Evolutionary conservation across 2,113 vertebrate genomes (phyloP).

Genomic region (Tauraco erythrolophus): DNA sequence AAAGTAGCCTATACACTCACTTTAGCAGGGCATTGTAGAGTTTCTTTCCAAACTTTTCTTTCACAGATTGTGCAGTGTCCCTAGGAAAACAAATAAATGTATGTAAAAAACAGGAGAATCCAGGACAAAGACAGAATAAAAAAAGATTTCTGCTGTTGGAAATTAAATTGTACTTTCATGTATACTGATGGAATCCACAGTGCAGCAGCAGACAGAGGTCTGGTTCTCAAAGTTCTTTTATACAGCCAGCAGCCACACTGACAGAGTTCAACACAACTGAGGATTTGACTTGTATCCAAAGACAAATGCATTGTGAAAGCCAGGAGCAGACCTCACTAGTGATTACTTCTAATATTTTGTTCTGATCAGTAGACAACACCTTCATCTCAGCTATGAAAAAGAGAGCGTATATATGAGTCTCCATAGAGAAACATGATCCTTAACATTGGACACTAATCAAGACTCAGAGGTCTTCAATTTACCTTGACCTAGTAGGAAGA

Average conservation of each 20-base stretch:
- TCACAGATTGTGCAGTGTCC: constrained; percentile 93
- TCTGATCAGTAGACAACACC: not conserved
- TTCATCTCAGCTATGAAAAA: not conserved
- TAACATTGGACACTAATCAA: not conserved
- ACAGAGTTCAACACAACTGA: not conserved
- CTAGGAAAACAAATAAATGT: constrained; percentile 66
- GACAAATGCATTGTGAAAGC: not conserved
- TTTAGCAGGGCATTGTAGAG: constrained; percentile 92
- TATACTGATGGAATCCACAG: not conserved
- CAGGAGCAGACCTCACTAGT: not conserved
- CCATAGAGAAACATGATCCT: not conserved
- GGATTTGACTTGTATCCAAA: not conserved
- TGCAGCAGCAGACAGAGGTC: not conserved
- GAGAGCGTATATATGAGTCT: not conserved
- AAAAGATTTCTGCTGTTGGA: not conserved
- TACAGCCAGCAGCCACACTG: not conserved
- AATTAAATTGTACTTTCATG: not conserved
- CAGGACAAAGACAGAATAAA: not conserved
- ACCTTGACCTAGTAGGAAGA: not conserved
- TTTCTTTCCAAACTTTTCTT: constrained; percentile 96
- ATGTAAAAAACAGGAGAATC: not conserved
- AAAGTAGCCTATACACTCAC: constrained; percentile 71
- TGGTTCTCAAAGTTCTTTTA: not conserved
- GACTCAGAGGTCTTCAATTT: not conserved
- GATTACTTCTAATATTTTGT: not conserved